phyloP scores from a whole-genome alignment of 2,113 vertebrate species.

The Ramphastos sulfuratus region DNA sequence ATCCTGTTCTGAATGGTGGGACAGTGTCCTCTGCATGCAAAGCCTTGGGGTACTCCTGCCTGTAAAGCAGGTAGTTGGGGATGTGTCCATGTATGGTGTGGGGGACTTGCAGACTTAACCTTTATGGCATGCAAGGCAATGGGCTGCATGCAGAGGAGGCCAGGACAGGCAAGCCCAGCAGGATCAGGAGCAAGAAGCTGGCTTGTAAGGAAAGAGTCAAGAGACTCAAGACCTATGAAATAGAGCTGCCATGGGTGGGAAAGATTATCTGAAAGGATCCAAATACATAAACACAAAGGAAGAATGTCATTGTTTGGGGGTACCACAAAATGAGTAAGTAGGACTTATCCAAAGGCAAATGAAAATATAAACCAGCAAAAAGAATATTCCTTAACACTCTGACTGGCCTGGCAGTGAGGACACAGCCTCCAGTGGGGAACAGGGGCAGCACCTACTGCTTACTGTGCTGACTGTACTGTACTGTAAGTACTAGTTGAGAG shows the following conservation, averaged over 20 bases:
- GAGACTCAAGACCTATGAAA: not conserved
- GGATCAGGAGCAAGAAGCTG: not conserved
- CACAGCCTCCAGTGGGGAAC: not conserved
- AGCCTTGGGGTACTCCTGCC: not conserved
- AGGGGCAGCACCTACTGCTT: not conserved
- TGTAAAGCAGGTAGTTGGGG: not conserved
- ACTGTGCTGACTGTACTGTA: not conserved
- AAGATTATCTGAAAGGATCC: not conserved
- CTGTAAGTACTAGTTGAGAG: not conserved
- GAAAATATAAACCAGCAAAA: not conserved
- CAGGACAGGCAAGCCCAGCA: not conserved
- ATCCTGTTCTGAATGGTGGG: not conserved
- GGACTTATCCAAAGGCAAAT: not conserved
- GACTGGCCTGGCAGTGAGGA: not conserved
- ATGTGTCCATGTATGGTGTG: accelerated
- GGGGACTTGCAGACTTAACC: not conserved
- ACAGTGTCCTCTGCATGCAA: not conserved
- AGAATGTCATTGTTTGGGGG: not conserved
- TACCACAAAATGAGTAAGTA: not conserved
- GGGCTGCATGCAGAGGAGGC: not conserved
- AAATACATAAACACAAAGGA: not conserved
- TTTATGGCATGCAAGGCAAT: not conserved
- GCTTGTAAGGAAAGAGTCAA: not conserved
- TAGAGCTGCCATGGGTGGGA: not conserved
- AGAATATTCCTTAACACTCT: not conserved